phyloP scores from a whole-genome alignment of 2,797 vertebrate genomes.

The Darevskia mixta region DNA sequence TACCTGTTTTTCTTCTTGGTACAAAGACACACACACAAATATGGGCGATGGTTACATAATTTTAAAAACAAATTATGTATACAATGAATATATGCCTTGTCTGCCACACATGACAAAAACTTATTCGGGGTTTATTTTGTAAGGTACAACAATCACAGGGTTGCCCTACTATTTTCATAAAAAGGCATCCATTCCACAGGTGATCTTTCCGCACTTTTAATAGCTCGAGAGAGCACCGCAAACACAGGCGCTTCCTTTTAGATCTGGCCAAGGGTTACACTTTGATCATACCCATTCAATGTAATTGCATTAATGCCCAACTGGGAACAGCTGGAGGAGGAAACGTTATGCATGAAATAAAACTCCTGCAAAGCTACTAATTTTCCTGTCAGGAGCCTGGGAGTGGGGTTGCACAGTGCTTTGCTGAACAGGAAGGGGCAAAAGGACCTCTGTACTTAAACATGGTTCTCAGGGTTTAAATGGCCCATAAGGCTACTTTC shows the following conservation, averaged over 20 bases:
- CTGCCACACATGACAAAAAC: background rate
- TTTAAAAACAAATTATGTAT: background rate
- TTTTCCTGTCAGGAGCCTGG: background rate
- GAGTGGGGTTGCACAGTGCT: background rate
- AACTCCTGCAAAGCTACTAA: background rate
- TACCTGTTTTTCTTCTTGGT: no score
- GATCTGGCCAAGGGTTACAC: background rate
- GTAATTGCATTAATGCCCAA: background rate
- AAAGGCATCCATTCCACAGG: constrained; percentile 2
- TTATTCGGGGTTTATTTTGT: no score
- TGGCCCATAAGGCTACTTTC: background rate
- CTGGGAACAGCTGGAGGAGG: background rate
- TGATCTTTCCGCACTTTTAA: background rate
- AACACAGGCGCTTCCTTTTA: background rate
- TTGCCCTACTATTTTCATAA: background rate
- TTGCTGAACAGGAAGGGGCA: background rate
- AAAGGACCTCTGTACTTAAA: no score
- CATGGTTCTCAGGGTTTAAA: background rate
- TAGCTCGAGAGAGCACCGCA: background rate
- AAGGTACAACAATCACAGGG: no score
- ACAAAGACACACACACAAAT: no score
- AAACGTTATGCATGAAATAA: background rate
- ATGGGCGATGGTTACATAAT: no score
- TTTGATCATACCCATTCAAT: background rate
- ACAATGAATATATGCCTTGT: background rate